Base-by-base conservation (phyloP, 92 coral and sea anemone genomes). In the Epizoanthus illoricatus region DNA sequence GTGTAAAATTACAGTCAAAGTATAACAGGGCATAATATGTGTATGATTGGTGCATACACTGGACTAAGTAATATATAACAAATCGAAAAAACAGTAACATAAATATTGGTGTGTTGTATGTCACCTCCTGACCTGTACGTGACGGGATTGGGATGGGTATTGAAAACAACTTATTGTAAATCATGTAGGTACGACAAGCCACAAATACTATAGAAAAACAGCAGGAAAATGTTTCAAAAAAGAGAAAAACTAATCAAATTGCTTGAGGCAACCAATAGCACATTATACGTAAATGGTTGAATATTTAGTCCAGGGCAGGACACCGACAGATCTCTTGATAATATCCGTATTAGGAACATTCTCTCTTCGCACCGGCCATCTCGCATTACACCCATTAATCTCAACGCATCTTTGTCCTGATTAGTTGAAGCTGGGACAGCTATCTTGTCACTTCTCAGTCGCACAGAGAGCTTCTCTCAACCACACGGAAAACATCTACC, bases 321-420 rank as follows among this genome's bases (percentile, higher is more conserved):
- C n/a, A 42, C 70, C 82, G 82, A 62, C 71, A 78, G 82, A 66
- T 78, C 82, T 61, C 67, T 70, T 62, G 82, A 78, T 78, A 78
- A 78, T 62, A 59, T 47, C 71, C 72, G 65, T 62, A 78, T 78
- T 78, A 78, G 20, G 65, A 71, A 45, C 17, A 36, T 61, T 39
- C 82, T 78, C 39, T 23, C 28, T 78, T 63, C 71, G 47, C 70
- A 63, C 71, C 28, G 19, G 5, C 69, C 15, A 59, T 63, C 70
- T 78, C 82, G 42, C 21, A 24, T 78, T 78, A 61, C 82, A 62
- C 16, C 59, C 6, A 17, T 78, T 75, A 12, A 78, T 78, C 67
- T 78, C 82, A 78, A 78, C 82, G 82, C 82, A 42, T 78, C 82
- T 78, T 78, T 78, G 82, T 78, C 41, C 43, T 45, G 42, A 47